phyloP scores from a whole-genome alignment of 2,113 vertebrate species.

The Nycticryphes semicollaris region DNA sequence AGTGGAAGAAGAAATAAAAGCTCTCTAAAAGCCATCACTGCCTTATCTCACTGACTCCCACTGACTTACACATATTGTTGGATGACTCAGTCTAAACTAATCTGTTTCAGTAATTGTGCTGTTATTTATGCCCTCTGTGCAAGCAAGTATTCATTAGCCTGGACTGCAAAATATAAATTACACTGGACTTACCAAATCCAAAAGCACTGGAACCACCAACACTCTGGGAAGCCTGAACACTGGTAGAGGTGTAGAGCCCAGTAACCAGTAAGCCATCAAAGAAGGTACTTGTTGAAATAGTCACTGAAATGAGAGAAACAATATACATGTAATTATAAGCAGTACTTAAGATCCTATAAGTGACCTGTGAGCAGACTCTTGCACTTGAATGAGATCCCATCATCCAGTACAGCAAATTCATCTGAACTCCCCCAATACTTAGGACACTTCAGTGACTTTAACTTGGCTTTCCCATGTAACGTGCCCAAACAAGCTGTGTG shows the following conservation, averaged over 20 bases:
- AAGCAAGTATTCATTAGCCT: neutral
- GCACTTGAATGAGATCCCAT: neutral
- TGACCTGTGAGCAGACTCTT: neutral
- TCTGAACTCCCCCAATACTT: neutral
- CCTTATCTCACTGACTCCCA: neutral
- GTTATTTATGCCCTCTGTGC: neutral
- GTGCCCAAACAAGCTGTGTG: neutral
- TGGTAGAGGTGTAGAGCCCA: slow-evolving; percentile 95
- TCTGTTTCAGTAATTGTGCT: neutral
- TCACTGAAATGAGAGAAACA: slow-evolving; percentile 80
- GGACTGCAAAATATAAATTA: neutral
- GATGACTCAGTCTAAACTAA: neutral
- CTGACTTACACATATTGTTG: neutral
- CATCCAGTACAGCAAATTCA: neutral
- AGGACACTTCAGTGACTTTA: neutral
- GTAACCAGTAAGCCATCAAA: slow-evolving; percentile 97
- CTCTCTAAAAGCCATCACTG: neutral
- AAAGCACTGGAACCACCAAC: slow-evolving; percentile 88
- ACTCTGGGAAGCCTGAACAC: slow-evolving; percentile 89
- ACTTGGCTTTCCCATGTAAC: neutral
- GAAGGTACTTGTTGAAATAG: slow-evolving; percentile 93
- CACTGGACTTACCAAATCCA: slow-evolving; percentile 89
- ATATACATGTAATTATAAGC: neutral
- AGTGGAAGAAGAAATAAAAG: neutral
- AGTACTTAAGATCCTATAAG: neutral